These are phyloP conservation scores for Sus cebifrons DNA, from an alignment of 2,797 vertebrate genomes.

Conservation along the genomic window DNA sequence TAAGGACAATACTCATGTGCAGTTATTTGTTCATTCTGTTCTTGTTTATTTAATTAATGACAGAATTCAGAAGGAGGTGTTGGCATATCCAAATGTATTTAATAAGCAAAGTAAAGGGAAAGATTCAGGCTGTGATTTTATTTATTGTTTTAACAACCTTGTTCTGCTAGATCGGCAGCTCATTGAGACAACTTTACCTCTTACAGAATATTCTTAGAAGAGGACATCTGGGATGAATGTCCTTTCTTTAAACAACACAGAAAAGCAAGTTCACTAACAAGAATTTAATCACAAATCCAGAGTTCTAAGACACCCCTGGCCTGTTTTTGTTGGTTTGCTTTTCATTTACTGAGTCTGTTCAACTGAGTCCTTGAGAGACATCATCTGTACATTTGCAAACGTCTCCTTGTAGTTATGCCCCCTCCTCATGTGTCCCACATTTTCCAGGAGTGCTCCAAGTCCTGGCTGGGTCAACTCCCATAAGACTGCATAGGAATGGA, in stretches of 20 bases:
- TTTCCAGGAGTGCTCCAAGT: background rate
- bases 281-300: background rate
- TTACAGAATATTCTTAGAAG: background rate
- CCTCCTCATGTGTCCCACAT: accelerated
- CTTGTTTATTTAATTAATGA: background rate
- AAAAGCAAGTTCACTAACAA: background rate
- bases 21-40: background rate
- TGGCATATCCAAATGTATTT: background rate
- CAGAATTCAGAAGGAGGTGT: background rate
- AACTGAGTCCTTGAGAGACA: background rate
- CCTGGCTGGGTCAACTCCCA: background rate
- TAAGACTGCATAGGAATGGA: background rate
- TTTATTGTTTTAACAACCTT: background rate
- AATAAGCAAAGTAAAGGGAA: background rate
- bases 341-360: background rate
- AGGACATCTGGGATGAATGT: background rate
- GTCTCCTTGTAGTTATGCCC: background rate
- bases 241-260: background rate
- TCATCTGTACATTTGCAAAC: background rate
- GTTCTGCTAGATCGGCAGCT: background rate
- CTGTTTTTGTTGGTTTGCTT: background rate
- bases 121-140: background rate
- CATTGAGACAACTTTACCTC: background rate
- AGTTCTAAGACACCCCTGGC: background rate
- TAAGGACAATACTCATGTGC: background rate